phyloP scores from a whole-genome alignment of 2,888 invertebrate genomes.

The Drosophila setosimentum region DNA sequence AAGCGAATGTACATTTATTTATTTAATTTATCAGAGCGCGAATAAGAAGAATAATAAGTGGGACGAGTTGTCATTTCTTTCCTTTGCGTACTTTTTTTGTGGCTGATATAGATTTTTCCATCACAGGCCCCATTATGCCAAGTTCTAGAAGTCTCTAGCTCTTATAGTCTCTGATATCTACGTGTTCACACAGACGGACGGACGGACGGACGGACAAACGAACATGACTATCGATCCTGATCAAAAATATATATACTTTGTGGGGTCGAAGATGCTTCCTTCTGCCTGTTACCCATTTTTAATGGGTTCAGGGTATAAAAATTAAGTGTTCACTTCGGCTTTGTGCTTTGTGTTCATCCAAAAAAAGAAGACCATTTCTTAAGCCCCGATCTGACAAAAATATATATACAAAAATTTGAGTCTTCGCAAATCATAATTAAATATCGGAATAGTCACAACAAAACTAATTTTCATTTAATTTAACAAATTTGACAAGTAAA shows the following conservation, averaged over 20 bases:
- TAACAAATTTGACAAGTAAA: not conserved
- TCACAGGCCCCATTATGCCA: too few species aligned
- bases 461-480: not conserved
- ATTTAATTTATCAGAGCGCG: not conserved
- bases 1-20: not conserved
- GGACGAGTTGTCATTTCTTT: not conserved
- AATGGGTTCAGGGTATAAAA: too few species aligned
- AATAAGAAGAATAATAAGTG: not conserved
- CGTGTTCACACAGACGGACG: too few species aligned
- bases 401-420: not conserved
- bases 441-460: not conserved
- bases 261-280: too few species aligned
- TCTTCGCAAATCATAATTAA: not conserved
- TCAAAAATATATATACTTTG: too few species aligned
- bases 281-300: too few species aligned
- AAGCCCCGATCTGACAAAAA: not conserved
- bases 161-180: too few species aligned
- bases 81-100: not conserved
- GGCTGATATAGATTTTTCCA: not conserved
- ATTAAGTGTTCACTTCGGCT: not conserved
- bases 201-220: too few species aligned
- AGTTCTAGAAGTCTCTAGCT: not conserved
- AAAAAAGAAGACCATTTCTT: not conserved
- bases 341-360: not conserved
- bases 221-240: too few species aligned